Percentiles rank a stretch among this genome's conserved stretches.
Evolutionary conservation across 1,140 invertebrate species (phyloP).

Genomic region (Micrasema minimum): DNA sequence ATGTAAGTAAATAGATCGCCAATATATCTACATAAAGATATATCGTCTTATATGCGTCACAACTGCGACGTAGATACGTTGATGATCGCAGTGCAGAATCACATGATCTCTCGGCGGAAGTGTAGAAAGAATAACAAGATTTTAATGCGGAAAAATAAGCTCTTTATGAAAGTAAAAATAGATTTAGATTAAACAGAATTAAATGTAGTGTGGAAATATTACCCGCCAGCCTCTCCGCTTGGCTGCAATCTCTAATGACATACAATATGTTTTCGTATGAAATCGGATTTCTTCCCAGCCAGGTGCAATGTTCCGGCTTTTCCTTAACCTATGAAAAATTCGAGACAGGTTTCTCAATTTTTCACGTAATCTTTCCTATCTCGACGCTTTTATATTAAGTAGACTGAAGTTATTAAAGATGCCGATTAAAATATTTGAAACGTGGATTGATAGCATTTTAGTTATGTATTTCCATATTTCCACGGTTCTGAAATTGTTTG

Average conservation of each 20-base stretch:
- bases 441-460: too few species aligned
- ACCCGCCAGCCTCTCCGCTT: slow-evolving; percentile 26
- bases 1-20: too few species aligned
- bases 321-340: slow-evolving; percentile 14
- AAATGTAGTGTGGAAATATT: slow-evolving; percentile 45
- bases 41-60: too few species aligned
- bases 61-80: too few species aligned
- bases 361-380: not conserved
- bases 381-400: too few species aligned
- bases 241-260: slow-evolving; percentile 38
- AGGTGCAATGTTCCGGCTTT: slow-evolving; percentile 19
- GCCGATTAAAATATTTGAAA: too few species aligned
- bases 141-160: slow-evolving; percentile 32
- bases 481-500: too few species aligned
- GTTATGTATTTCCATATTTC: too few species aligned
- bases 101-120: slow-evolving; percentile 13
- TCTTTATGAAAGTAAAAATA: slow-evolving; percentile 36
- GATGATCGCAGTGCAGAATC: not conserved
- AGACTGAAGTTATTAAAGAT: not conserved
- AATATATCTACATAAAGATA: too few species aligned
- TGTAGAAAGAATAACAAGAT: slow-evolving; percentile 27
- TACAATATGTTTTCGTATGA: slow-evolving; percentile 24
- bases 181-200: slow-evolving; percentile 40
- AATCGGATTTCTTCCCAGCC: slow-evolving; percentile 1
- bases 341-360: not conserved